These are phyloP conservation scores for Aphelocoma coerulescens DNA, from an alignment of 2,113 vertebrate species.

Conservation along the genomic window DNA sequence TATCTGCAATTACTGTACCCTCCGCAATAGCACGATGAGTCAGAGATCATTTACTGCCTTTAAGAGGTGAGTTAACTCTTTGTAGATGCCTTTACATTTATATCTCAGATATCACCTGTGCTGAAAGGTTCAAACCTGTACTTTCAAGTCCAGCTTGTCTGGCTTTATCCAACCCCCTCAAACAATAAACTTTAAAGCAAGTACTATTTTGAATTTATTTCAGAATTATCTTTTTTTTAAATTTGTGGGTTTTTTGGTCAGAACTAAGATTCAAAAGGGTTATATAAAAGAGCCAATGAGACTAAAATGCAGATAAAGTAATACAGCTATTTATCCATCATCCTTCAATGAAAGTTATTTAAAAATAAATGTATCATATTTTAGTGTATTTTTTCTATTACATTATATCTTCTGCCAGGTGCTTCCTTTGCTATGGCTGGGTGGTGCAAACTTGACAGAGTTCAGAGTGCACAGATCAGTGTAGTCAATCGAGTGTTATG, in stretches of 20 bases:
- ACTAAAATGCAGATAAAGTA: not conserved
- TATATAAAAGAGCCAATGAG: not conserved
- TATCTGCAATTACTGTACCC: not conserved
- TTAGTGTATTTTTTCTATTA: not conserved
- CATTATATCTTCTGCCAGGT: not conserved
- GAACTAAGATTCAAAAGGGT: not conserved
- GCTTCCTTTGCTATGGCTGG: not conserved
- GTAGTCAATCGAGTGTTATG: not conserved
- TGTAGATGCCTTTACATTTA: not conserved
- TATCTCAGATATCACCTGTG: not conserved
- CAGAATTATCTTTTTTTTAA: not conserved
- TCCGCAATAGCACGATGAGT: not conserved
- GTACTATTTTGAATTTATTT: not conserved
- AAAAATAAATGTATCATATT: fast-evolving
- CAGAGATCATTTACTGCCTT: not conserved
- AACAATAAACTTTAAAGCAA: not conserved
- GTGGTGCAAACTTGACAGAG: not conserved
- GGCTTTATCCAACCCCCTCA: not conserved
- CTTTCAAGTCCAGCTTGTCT: not conserved
- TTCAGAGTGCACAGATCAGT: not conserved
- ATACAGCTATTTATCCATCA: not conserved
- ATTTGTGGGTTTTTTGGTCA: fast-evolving
- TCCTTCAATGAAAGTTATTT: not conserved
- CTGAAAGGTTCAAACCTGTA: not conserved
- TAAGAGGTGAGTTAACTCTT: not conserved